phyloP scores from a whole-genome alignment of 2,888 invertebrate species.

The Molanna angustata region DNA sequence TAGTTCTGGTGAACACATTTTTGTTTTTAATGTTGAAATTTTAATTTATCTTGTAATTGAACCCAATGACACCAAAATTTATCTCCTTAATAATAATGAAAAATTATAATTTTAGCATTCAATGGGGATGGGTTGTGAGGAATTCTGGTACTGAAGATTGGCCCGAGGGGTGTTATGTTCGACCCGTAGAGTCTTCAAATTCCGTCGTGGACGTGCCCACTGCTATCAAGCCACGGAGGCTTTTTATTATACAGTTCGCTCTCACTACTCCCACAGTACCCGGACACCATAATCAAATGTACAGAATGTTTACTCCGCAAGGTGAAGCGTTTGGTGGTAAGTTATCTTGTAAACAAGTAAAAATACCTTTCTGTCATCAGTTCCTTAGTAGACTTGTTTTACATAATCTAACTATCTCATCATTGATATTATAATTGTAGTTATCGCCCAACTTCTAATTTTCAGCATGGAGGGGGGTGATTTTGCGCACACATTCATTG shows the following conservation, averaged over 20 bases:
- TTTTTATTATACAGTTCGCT: slow-evolving; percentile 3
- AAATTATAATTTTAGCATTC: slow-evolving; percentile 61
- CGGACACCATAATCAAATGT: slow-evolving; percentile 82
- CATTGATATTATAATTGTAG: too few species aligned
- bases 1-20: too few species aligned
- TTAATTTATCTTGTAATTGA: too few species aligned
- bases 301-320: slow-evolving; percentile 83
- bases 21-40: too few species aligned
- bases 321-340: slow-evolving; percentile 92
- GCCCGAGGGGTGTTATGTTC: slow-evolving; percentile 81
- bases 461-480: too few species aligned
- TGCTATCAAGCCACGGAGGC: slow-evolving; percentile 2
- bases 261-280: slow-evolving; percentile 50
- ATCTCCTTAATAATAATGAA: not conserved
- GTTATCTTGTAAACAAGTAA: slow-evolving; percentile 36
- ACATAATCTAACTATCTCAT: too few species aligned
- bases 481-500: too few species aligned
- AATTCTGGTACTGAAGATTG: slow-evolving; percentile 85
- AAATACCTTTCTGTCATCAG: too few species aligned
- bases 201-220: slow-evolving; percentile 48
- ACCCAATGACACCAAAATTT: too few species aligned
- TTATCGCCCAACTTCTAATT: too few species aligned
- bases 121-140: slow-evolving; percentile 84
- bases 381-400: too few species aligned
- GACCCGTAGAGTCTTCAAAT: slow-evolving; percentile 67